Base-by-base conservation (phyloP, 2,888 invertebrate genomes). In the Neelides folsomi region DNA sequence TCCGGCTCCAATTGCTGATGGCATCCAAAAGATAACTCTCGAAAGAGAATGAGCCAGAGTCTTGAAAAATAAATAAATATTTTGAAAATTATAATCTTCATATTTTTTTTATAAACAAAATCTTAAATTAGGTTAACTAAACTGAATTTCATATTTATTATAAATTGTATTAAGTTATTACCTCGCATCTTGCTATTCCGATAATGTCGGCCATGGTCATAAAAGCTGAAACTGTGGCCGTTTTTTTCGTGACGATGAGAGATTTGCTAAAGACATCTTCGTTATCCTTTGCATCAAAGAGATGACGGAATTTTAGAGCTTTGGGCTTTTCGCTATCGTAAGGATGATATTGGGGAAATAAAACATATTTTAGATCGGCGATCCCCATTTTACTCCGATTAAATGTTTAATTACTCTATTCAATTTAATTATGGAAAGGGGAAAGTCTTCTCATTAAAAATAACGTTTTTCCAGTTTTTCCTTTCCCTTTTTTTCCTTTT, bases 1-100 rank as follows among this genome's bases (percentile, higher is more conserved):
- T 16, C 58, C 57, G 13, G 52, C 58, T 13, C 63, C 63, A 2
- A 64, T 19, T 15, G 58, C 36, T 1, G 60, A 59, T 2, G 52
- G 40, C 9, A 48, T 43, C 43, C 55, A 55, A 13, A 35, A 54
- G n/a, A 47, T 36, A 16, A 57, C 10, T 47, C 57, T 16, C 39
- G 40, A 27, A 4, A 58, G 43, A 8, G 52, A 48, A 12, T 51
- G 7, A 40, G 49, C 4, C 34, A 49, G 2, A 48, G 55, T 34
- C 55, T 57, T 41, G 44, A 41, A 50, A 41, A 50, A 34, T 36
- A 42, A 40, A 44, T 40, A 42, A 16, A 4, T 13, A 16, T 42
- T 42, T 15, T 15, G 2, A 12, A 19, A 42, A 13, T 42, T 42
- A 12, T 40, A 15, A n/a, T 40, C 46, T 51, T 7, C 19, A 34